Evolutionary conservation across 2,797 vertebrate genomes (phyloP).

Genomic region (Sphenopsis melanotis): DNA sequence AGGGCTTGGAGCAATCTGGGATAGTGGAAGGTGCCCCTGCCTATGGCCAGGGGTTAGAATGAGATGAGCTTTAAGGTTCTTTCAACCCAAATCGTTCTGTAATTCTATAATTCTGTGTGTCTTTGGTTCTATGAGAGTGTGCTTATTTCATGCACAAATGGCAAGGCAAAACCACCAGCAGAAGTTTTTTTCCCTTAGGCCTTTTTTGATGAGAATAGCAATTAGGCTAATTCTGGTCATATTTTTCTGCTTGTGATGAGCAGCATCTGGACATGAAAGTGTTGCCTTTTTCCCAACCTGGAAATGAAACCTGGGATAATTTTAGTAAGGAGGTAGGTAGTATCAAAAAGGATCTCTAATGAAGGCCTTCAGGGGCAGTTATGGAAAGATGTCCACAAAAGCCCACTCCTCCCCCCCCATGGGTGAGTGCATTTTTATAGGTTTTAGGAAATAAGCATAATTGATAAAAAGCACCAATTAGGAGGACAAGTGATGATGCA

Average conservation of each 20-base stretch:
- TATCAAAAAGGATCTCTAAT: background rate
- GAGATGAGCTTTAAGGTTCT: background rate
- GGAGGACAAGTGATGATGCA: background rate
- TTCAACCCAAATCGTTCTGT: background rate
- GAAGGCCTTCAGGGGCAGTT: background rate
- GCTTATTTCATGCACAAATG: background rate
- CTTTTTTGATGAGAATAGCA: background rate
- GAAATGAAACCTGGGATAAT: background rate
- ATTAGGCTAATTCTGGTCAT: background rate
- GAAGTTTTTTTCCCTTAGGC: background rate
- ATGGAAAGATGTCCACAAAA: background rate
- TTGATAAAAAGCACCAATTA: background rate
- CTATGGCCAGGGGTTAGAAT: rapidly evolving
- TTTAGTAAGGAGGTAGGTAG: background rate
- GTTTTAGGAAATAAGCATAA: background rate
- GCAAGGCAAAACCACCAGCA: background rate
- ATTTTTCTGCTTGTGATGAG: background rate
- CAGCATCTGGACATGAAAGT: background rate
- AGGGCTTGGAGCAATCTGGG: rapidly evolving
- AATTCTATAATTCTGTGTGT: background rate
- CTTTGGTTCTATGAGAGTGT: background rate
- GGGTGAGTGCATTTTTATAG: background rate
- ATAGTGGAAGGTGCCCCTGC: background rate
- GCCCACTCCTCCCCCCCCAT: no score
- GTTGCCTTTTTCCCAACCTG: background rate